Conservation (phyloP, 2,113 vertebrate genomes). For the Thinocorus orbignyianus region DNA sequence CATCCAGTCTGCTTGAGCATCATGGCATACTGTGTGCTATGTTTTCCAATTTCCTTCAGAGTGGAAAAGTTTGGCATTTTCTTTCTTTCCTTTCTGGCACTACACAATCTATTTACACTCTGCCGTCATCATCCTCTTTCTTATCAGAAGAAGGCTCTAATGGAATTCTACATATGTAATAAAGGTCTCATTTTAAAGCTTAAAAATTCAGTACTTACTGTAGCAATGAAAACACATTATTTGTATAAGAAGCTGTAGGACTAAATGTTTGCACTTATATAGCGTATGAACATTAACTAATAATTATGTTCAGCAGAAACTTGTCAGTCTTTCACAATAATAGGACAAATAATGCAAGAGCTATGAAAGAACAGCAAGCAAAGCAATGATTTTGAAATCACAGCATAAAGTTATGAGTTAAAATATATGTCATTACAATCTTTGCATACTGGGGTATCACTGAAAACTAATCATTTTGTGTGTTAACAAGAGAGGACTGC, state of each 20-base stretch:
- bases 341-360: slow-evolving; percentile 36
- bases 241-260: slow-evolving; percentile 36
- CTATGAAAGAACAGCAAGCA: slow-evolving; percentile 48
- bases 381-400: slow-evolving; percentile 69
- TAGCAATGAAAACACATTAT: neutral
- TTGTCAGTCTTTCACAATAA: slow-evolving; percentile 63
- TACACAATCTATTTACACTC: neutral
- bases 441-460: slow-evolving; percentile 20
- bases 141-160: neutral
- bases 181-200: neutral
- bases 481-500: neutral
- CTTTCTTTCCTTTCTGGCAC: neutral
- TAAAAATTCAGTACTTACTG: neutral
- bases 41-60: neutral
- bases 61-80: neutral
- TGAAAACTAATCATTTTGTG: slow-evolving; percentile 21
- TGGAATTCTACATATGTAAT: neutral
- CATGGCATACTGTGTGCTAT: neutral
- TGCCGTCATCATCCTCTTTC: neutral
- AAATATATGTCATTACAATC: slow-evolving; percentile 56
- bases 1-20: neutral
- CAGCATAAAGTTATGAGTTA: slow-evolving; percentile 49
- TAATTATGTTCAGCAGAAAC: slow-evolving; percentile 67
- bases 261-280: slow-evolving; percentile 46
- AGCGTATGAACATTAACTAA: slow-evolving; percentile 49